phyloP scores from a whole-genome alignment of 2,113 vertebrate genomes.

The Butastur rufipennis region DNA sequence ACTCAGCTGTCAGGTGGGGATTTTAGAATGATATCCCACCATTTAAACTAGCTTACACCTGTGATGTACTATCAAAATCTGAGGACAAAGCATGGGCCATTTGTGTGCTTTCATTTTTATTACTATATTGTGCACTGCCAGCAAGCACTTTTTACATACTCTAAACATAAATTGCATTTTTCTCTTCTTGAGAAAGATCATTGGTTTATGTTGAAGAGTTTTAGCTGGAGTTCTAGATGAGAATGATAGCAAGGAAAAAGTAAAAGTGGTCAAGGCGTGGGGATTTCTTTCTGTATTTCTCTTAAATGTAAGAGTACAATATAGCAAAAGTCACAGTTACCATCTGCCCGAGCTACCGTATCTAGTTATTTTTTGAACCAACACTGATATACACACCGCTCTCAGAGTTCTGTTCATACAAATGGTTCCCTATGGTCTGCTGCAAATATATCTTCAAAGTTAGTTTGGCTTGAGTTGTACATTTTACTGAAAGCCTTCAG shows the following conservation, averaged over 20 bases:
- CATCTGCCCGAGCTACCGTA: rapidly evolving
- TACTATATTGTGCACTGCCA: background rate
- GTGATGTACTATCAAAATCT: background rate
- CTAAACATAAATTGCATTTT: background rate
- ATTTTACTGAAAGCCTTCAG: background rate
- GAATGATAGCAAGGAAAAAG: background rate
- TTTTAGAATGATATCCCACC: background rate
- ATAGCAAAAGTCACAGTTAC: background rate
- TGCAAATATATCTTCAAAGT: background rate
- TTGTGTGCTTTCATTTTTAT: background rate
- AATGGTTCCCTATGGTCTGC: background rate
- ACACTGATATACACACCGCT: background rate
- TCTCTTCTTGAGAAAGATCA: background rate
- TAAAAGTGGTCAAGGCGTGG: background rate
- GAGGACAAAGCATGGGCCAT: background rate
- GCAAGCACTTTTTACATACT: background rate
- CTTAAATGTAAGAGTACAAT: background rate
- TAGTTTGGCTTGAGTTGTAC: background rate
- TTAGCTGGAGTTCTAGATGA: background rate
- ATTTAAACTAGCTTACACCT: background rate
- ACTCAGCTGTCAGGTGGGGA: background rate
- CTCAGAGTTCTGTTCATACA: background rate
- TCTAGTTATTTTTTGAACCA: background rate
- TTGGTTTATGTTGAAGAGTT: background rate
- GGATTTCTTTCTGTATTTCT: background rate